Conservation (phyloP, 1,140 invertebrate species). For the Drosophila truncata region DNA sequence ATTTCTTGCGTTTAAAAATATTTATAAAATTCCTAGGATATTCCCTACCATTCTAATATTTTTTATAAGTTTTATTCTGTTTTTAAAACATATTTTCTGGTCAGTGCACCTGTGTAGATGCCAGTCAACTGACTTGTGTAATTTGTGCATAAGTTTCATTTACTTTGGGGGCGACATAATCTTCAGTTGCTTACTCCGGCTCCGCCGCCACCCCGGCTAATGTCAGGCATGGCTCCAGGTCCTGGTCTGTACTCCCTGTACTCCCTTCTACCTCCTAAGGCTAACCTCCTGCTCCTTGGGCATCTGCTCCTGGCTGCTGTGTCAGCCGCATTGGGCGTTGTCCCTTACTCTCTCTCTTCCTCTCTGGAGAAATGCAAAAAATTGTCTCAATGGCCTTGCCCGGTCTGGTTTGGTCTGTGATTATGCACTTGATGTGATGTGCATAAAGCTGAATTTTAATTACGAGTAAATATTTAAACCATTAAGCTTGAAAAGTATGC, state of each 20-base stretch:
- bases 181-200: conserved; percentile 69
- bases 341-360: background rate
- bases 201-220: conserved; percentile 66
- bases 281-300: background rate
- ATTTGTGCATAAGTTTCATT: conserved; percentile 83
- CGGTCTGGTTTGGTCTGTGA: conserved; percentile 55
- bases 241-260: background rate
- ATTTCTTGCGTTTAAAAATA: background rate
- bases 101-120: conserved; percentile 28
- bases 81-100: background rate
- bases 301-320: conserved; percentile 26
- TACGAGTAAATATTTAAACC: conserved; percentile 82
- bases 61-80: background rate
- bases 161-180: conserved; percentile 82
- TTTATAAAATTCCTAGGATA: background rate
- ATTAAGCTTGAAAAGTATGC: conserved; percentile 65
- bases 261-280: background rate
- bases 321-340: conserved; percentile 47
- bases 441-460: conserved; percentile 83
- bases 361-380: conserved; percentile 39
- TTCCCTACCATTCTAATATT: background rate
- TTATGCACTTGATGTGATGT: conserved; percentile 83
- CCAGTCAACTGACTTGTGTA: conserved; percentile 77
- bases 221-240: conserved; percentile 23
- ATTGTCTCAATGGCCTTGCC: conserved; percentile 79